A percentile compares a stretch with the other conserved stretches of the same genome.
Evolutionary conservation across 2,797 vertebrate genomes (phyloP).

Genomic region (Enteromius afrohamiltoni): DNA sequence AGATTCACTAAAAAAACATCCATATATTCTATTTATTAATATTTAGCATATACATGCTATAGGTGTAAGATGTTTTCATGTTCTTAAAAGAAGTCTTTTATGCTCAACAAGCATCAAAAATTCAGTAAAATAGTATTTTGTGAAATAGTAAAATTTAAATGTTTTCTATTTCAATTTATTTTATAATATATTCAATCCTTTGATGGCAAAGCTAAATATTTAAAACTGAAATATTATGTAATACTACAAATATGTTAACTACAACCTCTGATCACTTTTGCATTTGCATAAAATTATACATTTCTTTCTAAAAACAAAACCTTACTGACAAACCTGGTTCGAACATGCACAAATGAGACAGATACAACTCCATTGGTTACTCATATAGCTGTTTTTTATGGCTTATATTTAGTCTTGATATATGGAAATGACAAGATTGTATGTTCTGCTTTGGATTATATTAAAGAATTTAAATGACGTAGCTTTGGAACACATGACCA

Average conservation of each 20-base stretch:
- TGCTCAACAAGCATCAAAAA: not conserved
- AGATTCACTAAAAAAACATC: not conserved
- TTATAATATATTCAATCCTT: not conserved
- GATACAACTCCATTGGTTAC: not conserved
- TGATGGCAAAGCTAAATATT: not conserved
- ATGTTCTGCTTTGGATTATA: not conserved
- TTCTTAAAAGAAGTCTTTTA: not conserved
- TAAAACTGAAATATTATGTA: not conserved
- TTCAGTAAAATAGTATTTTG: not conserved
- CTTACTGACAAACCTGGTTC: not conserved
- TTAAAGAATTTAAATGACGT: not conserved
- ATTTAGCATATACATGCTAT: not conserved
- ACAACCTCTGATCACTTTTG: not conserved
- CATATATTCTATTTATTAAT: not conserved
- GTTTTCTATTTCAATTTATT: not conserved
- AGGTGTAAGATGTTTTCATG: not conserved
- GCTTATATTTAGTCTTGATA: not conserved
- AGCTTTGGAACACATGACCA: slow-evolving; percentile 2
- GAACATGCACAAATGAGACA: not conserved
- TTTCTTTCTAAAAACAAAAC: not conserved
- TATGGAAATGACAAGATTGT: not conserved
- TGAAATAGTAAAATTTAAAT: not conserved
- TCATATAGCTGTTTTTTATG: not conserved
- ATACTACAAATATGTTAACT: not conserved
- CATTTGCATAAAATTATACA: not conserved